phyloP scores from a whole-genome alignment of 37 sponge, comb jelly and placozoan species.

The Dysidea cf. avara region DNA sequence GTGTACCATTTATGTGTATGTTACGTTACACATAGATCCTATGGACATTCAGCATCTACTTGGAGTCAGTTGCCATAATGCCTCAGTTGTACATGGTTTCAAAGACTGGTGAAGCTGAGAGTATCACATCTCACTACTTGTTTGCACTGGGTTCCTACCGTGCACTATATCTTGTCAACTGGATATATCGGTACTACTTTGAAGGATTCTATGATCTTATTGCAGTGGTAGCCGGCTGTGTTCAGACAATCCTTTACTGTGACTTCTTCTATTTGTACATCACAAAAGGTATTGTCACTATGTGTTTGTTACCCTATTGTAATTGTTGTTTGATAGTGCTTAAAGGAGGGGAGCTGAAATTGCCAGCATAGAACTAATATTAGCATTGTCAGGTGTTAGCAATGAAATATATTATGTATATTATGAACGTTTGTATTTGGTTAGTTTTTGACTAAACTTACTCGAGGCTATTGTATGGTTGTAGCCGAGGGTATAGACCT shows the following conservation, averaged over 20 bases:
- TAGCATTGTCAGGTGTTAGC: too few relatives aligned
- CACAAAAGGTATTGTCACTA: conserved; percentile 85
- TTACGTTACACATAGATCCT: conserved; percentile 69
- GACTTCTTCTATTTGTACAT: conserved; percentile 99
- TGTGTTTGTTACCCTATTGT: not conserved
- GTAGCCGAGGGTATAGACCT: too few relatives aligned
- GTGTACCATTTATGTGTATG: not conserved
- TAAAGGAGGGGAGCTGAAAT: conserved; percentile 84
- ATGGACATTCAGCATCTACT: conserved; percentile 99
- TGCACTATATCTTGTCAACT: conserved; percentile 94
- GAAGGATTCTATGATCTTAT: conserved; percentile 96
- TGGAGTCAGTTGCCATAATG: conserved; percentile 96
- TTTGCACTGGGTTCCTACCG: conserved; percentile 97
- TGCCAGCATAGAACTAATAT: conserved; percentile 58
- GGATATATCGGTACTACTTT: conserved; percentile 93
- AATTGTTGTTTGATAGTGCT: conserved; percentile 40
- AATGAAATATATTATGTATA: too few relatives aligned
- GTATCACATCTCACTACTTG: conserved; percentile 98
- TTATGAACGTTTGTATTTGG: too few relatives aligned
- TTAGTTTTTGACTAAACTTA: too few relatives aligned
- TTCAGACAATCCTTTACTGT: conserved; percentile 97
- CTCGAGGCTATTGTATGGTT: too few relatives aligned
- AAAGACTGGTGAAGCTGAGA: conserved; percentile 98
- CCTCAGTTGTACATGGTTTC: conserved; percentile 99
- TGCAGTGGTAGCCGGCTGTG: conserved; percentile 93